Conservation (phyloP, 2,113 vertebrate species). For the Bagarius yarrelli region DNA sequence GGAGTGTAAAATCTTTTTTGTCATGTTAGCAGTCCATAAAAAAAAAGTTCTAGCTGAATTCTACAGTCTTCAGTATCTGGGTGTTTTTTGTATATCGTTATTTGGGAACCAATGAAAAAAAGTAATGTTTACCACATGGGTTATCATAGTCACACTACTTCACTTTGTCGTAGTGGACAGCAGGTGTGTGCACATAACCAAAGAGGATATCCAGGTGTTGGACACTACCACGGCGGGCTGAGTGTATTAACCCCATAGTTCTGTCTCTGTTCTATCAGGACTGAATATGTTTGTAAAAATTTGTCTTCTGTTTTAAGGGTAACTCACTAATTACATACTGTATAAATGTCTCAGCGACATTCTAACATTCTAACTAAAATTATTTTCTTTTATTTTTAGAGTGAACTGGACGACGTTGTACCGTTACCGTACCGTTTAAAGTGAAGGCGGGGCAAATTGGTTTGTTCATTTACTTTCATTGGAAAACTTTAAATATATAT, state of each 20-base stretch:
- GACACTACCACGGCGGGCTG: neutral
- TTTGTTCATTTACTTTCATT: constrained; percentile 67
- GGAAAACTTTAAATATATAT: neutral
- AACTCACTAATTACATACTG: neutral
- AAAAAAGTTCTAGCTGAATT: no score
- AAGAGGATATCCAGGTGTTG: neutral
- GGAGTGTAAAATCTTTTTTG: no score
- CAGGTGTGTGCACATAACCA: neutral
- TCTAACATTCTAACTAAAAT: neutral
- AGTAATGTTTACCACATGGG: neutral
- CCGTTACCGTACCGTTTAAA: constrained; percentile 93
- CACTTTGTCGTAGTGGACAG: neutral
- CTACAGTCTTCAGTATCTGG: no score
- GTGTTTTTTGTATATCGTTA: no score
- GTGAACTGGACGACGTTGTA: constrained; percentile 87
- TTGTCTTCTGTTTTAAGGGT: neutral
- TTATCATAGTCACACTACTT: neutral
- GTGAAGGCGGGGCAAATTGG: constrained; percentile 93
- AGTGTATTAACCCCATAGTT: neutral
- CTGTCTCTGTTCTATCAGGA: neutral
- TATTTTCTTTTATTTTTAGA: constrained; percentile 66
- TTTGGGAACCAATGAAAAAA: no score
- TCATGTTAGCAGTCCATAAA: no score
- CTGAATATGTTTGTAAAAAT: neutral
- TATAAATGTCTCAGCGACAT: neutral